phyloP scores from a whole-genome alignment of 1,140 invertebrate species.

The Manduca sexta region DNA sequence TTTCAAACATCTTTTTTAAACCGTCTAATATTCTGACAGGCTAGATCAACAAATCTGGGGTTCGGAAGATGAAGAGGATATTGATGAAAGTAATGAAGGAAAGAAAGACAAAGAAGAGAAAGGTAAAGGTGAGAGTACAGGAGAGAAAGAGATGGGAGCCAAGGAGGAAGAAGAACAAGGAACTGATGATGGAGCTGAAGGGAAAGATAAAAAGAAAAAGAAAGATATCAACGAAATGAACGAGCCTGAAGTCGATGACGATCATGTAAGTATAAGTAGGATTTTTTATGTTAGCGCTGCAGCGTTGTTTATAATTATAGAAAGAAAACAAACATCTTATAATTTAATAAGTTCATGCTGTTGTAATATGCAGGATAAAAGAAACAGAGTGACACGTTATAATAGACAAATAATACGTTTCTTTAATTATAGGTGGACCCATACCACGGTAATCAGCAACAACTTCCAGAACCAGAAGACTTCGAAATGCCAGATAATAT shows the following conservation, averaged over 20 bases:
- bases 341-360: too few relatives aligned
- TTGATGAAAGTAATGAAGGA: conserved; percentile 75
- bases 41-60: conserved; percentile 92
- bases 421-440: conserved; percentile 77
- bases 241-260: conserved; percentile 85
- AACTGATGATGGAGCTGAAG: conserved; percentile 75
- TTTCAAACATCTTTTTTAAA: too few relatives aligned
- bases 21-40: conserved; percentile 23
- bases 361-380: too few relatives aligned
- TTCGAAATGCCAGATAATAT: conserved; percentile 90
- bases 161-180: conserved; percentile 81
- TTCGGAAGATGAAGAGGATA: conserved; percentile 83
- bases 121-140: conserved; percentile 63
- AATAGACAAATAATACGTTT: background rate
- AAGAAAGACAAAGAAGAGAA: conserved; percentile 77
- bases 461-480: conserved; percentile 85
- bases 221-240: conserved; percentile 86
- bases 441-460: conserved; percentile 85
- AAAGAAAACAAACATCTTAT: too few relatives aligned
- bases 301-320: background rate
- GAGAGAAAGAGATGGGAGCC: conserved; percentile 80
- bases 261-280: conserved; percentile 75
- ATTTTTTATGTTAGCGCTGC: background rate
- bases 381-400: too few relatives aligned
- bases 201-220: conserved; percentile 76